Conservation (phyloP, 2,888 invertebrate species). For the Cylindroiulus punctatus region DNA sequence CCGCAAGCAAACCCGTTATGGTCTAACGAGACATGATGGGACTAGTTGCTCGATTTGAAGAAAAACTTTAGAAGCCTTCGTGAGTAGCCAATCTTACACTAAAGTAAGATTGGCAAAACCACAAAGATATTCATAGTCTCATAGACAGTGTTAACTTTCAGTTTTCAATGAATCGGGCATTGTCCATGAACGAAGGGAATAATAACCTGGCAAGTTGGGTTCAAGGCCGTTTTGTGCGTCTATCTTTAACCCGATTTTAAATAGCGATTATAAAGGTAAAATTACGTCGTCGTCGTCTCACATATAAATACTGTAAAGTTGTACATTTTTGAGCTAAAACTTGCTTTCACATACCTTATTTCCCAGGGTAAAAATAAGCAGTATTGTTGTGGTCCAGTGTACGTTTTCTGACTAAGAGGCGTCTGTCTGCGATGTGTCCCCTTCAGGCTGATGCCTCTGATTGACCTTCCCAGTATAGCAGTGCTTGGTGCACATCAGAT, state of each 20-base stretch:
- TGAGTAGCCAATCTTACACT: too few species aligned
- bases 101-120: too few species aligned
- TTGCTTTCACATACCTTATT: background rate
- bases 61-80: too few species aligned
- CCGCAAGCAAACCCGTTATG: too few species aligned
- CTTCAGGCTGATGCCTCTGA: background rate
- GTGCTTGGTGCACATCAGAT: constrained; percentile 17
- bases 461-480: background rate
- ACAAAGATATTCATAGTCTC: too few species aligned
- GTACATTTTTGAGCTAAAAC: background rate
- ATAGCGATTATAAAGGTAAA: background rate
- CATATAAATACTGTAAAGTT: background rate
- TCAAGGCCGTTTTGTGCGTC: background rate
- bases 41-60: too few species aligned
- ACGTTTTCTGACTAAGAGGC: background rate
- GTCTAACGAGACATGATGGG: too few species aligned
- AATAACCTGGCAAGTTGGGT: background rate
- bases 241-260: background rate
- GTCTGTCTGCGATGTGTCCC: background rate
- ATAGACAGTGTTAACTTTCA: too few species aligned
- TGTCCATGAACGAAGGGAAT: background rate
- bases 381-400: background rate
- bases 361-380: background rate
- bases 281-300: background rate
- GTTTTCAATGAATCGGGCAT: too few species aligned